These are phyloP conservation scores for Apantesis nais DNA, from an alignment of 2,888 invertebrate genomes.

Conservation along the genomic window DNA sequence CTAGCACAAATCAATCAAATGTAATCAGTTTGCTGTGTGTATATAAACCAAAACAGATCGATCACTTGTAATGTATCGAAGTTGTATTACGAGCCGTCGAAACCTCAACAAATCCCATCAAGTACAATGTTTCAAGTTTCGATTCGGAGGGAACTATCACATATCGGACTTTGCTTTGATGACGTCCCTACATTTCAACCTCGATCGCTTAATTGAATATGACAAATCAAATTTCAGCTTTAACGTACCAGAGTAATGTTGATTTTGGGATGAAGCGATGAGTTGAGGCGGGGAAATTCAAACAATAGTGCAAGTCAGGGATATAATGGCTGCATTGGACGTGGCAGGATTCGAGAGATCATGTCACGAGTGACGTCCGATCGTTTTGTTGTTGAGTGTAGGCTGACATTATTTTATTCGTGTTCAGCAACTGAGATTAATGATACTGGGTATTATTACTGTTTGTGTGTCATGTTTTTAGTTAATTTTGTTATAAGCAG, in stretches of 20 bases:
- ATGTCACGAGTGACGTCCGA: slow-evolving; percentile 18
- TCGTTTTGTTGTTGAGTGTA: slow-evolving; percentile 14
- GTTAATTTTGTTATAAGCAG: background rate
- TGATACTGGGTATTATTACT: background rate
- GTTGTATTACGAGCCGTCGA: slow-evolving; percentile 5
- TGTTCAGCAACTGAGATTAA: slow-evolving; percentile 5
- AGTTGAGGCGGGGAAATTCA: slow-evolving; percentile 24
- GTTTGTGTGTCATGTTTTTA: background rate
- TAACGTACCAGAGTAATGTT: slow-evolving; percentile 4
- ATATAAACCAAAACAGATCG: background rate
- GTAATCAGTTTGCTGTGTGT: background rate
- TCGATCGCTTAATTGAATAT: background rate
- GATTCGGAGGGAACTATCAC: slow-evolving; percentile 16
- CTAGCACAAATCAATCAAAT: background rate
- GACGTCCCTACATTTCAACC: slow-evolving; percentile 27
- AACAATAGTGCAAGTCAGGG: slow-evolving; percentile 45
- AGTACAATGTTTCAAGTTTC: slow-evolving; percentile 30
- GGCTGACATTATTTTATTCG: slow-evolving; percentile 10
- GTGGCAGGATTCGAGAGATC: slow-evolving; percentile 26
- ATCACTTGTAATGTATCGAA: background rate
- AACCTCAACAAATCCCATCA: slow-evolving; percentile 1
- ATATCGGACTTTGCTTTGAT: slow-evolving; percentile 24
- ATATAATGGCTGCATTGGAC: slow-evolving; percentile 33
- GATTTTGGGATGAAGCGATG: background rate
- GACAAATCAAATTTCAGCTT: slow-evolving; percentile 9